Conservation (phyloP, 1,140 invertebrate genomes). For the Telenomus remus region DNA sequence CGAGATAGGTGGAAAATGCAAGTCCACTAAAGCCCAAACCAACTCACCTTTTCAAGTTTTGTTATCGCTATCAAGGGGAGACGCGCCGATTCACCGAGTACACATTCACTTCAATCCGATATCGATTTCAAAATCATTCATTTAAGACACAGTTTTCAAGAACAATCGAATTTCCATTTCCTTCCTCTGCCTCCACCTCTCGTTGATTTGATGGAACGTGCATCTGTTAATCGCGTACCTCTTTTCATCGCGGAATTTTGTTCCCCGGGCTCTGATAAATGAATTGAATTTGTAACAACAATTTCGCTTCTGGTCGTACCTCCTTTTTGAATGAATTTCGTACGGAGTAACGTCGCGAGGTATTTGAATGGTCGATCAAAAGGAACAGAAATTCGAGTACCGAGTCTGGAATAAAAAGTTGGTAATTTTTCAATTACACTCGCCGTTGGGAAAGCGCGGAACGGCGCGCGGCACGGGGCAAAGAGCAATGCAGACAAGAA, state of each 20-base stretch:
- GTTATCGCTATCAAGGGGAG: constrained; percentile 36
- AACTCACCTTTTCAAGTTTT: constrained; percentile 48
- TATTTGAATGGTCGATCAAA: background rate
- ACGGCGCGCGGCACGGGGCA: constrained; percentile 5
- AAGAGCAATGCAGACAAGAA: constrained; percentile 22
- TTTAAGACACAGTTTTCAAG: constrained; percentile 7
- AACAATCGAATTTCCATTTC: constrained; percentile 18
- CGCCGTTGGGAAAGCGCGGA: constrained; percentile 4
- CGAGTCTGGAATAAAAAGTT: constrained; percentile 11
- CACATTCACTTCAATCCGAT: constrained; percentile 33
- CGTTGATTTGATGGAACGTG: background rate
- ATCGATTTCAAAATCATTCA: constrained; percentile 41
- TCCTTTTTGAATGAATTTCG: too few species aligned
- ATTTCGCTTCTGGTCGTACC: too few species aligned
- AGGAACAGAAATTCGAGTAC: background rate
- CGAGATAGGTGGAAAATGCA: constrained; percentile 48
- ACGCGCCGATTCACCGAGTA: constrained; percentile 32
- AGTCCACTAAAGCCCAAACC: constrained; percentile 23
- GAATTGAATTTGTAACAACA: too few species aligned
- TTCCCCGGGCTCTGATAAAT: background rate
- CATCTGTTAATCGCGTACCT: too few species aligned
- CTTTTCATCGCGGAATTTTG: background rate
- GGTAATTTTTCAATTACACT: constrained; percentile 43
- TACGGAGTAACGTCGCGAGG: background rate
- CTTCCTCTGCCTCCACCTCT: background rate